Evolutionary conservation across 2,888 invertebrate species (phyloP).

Genomic region (Epinotia bilunana): DNA sequence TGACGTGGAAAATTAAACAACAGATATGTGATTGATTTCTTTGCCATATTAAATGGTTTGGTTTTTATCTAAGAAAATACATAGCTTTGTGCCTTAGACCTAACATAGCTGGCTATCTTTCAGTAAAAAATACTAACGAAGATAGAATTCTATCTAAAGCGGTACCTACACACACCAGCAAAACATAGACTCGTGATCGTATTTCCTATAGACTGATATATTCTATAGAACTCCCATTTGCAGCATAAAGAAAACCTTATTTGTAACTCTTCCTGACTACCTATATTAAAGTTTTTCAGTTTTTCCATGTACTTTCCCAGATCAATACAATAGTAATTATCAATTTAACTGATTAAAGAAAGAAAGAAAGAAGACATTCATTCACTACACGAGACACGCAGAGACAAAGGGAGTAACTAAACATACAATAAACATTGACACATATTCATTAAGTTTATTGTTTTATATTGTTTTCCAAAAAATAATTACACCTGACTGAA

Average conservation of each 20-base stretch:
- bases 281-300: not conserved
- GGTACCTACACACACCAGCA: constrained; percentile 1
- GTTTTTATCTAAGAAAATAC: constrained; percentile 3
- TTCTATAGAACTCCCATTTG: constrained; percentile 1
- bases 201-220: constrained; percentile 12
- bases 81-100: constrained; percentile 9
- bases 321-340: not conserved
- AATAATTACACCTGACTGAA: no score
- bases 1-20: constrained; percentile 11
- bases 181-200: constrained; percentile 12
- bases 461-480: no score
- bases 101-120: constrained; percentile 7
- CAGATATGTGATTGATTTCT: not conserved
- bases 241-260: not conserved
- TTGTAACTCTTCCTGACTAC: not conserved
- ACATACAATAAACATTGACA: no score
- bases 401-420: no score
- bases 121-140: constrained; percentile 24
- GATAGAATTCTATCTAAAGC: constrained; percentile 9
- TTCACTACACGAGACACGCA: no score
- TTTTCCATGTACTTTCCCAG: not conserved
- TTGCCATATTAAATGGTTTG: constrained; percentile 3
- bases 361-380: no score
- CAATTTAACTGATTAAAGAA: not conserved
- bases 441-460: no score